Evolutionary conservation across 2,113 vertebrate genomes (phyloP).

Genomic region (Cryptoleucopteryx plumbea): DNA sequence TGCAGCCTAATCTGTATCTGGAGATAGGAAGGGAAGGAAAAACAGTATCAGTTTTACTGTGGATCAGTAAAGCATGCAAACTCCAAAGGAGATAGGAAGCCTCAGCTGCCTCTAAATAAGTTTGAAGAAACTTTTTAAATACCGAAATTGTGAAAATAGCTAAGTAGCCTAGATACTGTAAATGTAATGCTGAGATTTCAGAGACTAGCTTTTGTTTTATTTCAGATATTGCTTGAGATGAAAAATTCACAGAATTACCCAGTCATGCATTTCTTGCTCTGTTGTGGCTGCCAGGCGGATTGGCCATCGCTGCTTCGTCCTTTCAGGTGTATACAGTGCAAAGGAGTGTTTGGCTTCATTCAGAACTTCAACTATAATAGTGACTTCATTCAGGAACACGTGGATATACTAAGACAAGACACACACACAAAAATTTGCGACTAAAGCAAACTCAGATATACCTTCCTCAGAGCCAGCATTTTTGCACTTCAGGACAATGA

Average conservation of each 20-base stretch:
- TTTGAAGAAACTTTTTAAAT: not conserved
- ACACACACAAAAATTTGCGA: not conserved
- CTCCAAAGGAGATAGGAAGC: not conserved
- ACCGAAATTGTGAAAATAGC: not conserved
- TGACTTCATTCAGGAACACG: constrained; percentile 93
- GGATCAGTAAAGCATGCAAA: not conserved
- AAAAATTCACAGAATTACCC: constrained; percentile 74
- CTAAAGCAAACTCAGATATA: not conserved
- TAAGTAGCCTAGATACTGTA: not conserved
- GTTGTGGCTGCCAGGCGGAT: constrained; percentile 87
- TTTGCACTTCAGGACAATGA: not conserved
- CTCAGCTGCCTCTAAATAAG: not conserved
- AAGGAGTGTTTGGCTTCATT: constrained; percentile 92
- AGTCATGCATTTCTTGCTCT: constrained; percentile 95
- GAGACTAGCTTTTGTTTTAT: not conserved
- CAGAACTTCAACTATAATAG: constrained; percentile 89
- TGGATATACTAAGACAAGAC: constrained; percentile 86
- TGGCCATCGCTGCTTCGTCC: constrained; percentile 92
- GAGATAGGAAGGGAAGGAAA: not conserved
- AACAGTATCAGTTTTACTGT: not conserved
- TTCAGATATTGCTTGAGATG: not conserved
- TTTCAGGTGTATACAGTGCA: constrained; percentile 91
- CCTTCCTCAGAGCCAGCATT: not conserved
- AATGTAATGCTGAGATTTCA: not conserved
- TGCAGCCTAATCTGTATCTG: not conserved